Base-by-base conservation (phyloP, 2,113 vertebrate genomes). In the Hassar affinis region DNA sequence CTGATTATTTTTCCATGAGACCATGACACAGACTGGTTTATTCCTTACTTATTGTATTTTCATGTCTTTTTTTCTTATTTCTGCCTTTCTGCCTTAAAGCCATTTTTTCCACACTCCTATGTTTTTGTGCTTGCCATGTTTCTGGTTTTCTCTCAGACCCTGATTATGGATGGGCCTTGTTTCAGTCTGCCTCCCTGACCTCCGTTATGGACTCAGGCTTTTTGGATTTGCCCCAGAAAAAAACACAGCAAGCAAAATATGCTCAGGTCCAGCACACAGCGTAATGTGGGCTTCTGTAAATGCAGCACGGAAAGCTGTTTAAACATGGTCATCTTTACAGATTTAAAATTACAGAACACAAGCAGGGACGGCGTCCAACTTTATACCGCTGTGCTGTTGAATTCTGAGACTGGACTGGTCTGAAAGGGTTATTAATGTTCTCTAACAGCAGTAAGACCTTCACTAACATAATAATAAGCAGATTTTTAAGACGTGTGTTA, bases 171-270 rank as follows among this genome's bases (percentile, higher is more conserved):
- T 30, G 15, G 33, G 49, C n/a, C 72, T 10, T 30, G 47, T 75
- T 75, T 75, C 42, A 52, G 3, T 52, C 72, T 52, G 72, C 47
- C 72, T 75, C 72, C 45, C 47, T 75, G 72, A 51, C 47, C 72
- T 52, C 72, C 52, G 45, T 75, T 75, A 75, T 52, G 49, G 49
- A 52, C 72, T 33, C 47, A 15, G 72, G 72, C 47, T 75, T 52
- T 75, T 52, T 52, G 47, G 72, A 75, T 75, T 75, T 20, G n/a
- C 49, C 47, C 72, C 91, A 92, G 90, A 90, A 88, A 92, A 90
- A 87, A 88, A 86, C 87, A 89, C 91, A 86, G 84, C 83, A 56
- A 89, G 84, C 88, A 90, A 59, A 42, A 87, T 87, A 87, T 79
- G 78, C 47, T 51, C n/a, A 10, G 25, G 42, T 72, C 22, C 47